Evolutionary conservation across 2,797 vertebrate genomes (phyloP).

Genomic region (Pantherophis alleghaniensis): DNA sequence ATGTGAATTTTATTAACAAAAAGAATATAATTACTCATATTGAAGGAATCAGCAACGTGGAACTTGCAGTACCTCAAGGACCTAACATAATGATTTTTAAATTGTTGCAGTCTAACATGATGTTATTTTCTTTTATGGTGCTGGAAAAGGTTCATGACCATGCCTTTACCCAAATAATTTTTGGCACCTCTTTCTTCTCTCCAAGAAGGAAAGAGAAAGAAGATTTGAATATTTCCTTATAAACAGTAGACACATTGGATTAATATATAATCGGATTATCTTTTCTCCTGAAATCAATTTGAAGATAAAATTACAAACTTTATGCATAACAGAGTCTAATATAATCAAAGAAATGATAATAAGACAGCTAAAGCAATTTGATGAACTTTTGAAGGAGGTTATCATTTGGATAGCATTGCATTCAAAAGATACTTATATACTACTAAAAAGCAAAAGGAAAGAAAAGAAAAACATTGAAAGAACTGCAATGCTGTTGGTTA

Average conservation of each 20-base stretch:
- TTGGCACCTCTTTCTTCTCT: background rate
- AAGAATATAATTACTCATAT: background rate
- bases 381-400: background rate
- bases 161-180: background rate
- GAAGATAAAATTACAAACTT: constrained; percentile 28
- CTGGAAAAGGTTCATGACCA: background rate
- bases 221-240: constrained; percentile 48
- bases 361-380: background rate
- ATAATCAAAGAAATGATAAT: constrained; percentile 34
- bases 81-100: background rate
- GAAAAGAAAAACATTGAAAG: background rate
- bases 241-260: constrained; percentile 37
- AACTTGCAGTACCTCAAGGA: background rate
- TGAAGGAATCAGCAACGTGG: background rate
- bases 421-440: background rate
- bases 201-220: constrained; percentile 36
- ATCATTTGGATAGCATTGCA: background rate
- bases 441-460: background rate
- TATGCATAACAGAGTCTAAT: constrained; percentile 20
- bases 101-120: background rate
- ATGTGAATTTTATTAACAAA: background rate
- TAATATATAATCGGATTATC: constrained; percentile 54
- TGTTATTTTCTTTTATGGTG: background rate
- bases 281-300: constrained; percentile 53
- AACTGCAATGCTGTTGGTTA: background rate